These are phyloP conservation scores for Bujurquina vittata DNA, from an alignment of 2,113 vertebrate species.

Conservation along the genomic window DNA sequence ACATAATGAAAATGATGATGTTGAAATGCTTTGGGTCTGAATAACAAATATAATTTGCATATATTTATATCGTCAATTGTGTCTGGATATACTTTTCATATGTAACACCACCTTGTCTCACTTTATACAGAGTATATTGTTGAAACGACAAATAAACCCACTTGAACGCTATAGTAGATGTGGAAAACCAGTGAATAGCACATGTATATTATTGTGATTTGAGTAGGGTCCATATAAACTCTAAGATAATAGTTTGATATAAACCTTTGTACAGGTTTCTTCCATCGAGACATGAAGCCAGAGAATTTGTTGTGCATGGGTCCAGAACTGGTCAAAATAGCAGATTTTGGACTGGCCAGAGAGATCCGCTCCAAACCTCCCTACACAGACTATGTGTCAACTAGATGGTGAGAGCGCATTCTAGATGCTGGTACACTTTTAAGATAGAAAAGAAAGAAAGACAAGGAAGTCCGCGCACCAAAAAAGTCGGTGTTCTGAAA, in stretches of 20 bases:
- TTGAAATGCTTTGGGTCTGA: neutral
- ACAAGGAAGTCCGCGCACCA: no score
- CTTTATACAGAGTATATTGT: no score
- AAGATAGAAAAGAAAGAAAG: neutral
- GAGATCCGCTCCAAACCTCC: constrained; percentile 96
- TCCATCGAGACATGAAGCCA: constrained; percentile 98
- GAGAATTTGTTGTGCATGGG: constrained; percentile 98
- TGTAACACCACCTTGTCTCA: no score
- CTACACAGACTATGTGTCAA: constrained; percentile 98
- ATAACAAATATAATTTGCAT: neutral
- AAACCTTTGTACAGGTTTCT: constrained; percentile 84
- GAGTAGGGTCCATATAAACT: neutral
- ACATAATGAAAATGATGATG: neutral
- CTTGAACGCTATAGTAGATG: neutral
- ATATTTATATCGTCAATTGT: no score
- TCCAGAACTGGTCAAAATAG: constrained; percentile 97
- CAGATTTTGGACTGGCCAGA: constrained; percentile 96
- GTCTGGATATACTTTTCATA: no score
- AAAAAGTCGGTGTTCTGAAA: no score
- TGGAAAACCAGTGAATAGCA: neutral
- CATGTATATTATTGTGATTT: neutral
- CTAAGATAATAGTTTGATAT: neutral
- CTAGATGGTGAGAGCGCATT: constrained; percentile 86
- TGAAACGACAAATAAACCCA: no score
- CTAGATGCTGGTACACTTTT: neutral